Percentiles rank a stretch among this genome's conserved stretches.
phyloP scores from a whole-genome alignment of 2,113 vertebrate species.

The Sinocyclocheilus anshuiensis region DNA sequence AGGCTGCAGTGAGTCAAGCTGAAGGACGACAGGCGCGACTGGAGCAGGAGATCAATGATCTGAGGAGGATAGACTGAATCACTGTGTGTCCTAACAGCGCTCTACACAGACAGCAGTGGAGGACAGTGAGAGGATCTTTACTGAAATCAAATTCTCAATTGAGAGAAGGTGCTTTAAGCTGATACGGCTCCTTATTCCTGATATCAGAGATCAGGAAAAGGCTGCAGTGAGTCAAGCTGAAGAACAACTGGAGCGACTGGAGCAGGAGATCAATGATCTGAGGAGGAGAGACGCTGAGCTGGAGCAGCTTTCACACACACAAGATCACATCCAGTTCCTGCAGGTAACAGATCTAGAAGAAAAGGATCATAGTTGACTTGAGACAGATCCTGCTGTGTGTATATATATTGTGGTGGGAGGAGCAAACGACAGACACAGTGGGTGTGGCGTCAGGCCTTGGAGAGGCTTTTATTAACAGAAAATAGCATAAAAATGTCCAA shows the following conservation, averaged over 20 bases:
- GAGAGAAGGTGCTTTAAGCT: slow-evolving; percentile 43
- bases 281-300: slow-evolving; percentile 52
- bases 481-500: too few relatives aligned
- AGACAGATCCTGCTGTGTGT: too few relatives aligned
- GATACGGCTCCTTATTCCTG: background rate
- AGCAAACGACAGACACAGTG: too few relatives aligned
- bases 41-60: slow-evolving; percentile 54
- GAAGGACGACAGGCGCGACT: slow-evolving; percentile 23
- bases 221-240: slow-evolving; percentile 40
- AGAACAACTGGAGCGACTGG: slow-evolving; percentile 16
- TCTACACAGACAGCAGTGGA: slow-evolving; percentile 51
- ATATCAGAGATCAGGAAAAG: background rate
- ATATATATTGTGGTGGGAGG: too few relatives aligned
- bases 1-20: slow-evolving; percentile 31
- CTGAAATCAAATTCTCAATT: slow-evolving; percentile 46
- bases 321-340: background rate
- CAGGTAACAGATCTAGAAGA: slow-evolving; percentile 7
- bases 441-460: too few relatives aligned
- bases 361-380: too few relatives aligned
- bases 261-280: slow-evolving; percentile 55
- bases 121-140: slow-evolving; percentile 50
- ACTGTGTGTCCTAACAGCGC: slow-evolving; percentile 17
- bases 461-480: too few relatives aligned
- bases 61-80: slow-evolving; percentile 54
- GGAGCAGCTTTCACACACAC: slow-evolving; percentile 43